Evolutionary conservation across 2,113 vertebrate genomes (phyloP).

Genomic region (Emydura subglobosa): DNA sequence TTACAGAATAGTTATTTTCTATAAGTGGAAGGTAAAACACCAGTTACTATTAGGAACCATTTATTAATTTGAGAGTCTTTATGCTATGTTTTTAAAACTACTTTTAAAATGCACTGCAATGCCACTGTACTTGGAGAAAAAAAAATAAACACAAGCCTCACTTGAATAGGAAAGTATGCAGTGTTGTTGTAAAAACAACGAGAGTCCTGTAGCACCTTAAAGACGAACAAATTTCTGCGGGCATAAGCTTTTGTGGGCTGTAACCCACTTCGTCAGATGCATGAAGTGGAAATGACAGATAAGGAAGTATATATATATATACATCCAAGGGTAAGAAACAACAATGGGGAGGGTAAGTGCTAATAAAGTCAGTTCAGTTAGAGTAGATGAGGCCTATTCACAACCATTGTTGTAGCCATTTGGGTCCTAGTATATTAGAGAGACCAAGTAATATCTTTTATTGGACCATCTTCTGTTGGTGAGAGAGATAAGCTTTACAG

Average conservation of each 20-base stretch:
- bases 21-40: background rate
- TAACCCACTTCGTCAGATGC: too few species aligned
- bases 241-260: too few species aligned
- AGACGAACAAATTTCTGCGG: too few species aligned
- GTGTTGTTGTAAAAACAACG: background rate
- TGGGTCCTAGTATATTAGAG: background rate
- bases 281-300: too few species aligned
- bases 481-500: background rate
- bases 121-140: background rate
- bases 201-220: too few species aligned
- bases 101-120: slow-evolving; percentile 29
- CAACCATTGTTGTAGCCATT: background rate
- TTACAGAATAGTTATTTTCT: slow-evolving; percentile 6
- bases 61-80: background rate
- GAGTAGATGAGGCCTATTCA: too few species aligned
- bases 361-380: too few species aligned
- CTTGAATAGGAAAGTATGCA: background rate
- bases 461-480: background rate
- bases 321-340: too few species aligned
- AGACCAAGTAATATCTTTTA: background rate
- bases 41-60: background rate
- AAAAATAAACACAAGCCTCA: slow-evolving; percentile 14
- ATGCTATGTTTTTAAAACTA: slow-evolving; percentile 11
- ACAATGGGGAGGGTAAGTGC: too few species aligned
- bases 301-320: too few species aligned